Evolutionary conservation across 2,113 vertebrate species (phyloP).

Genomic region (Istiophorus platypterus): DNA sequence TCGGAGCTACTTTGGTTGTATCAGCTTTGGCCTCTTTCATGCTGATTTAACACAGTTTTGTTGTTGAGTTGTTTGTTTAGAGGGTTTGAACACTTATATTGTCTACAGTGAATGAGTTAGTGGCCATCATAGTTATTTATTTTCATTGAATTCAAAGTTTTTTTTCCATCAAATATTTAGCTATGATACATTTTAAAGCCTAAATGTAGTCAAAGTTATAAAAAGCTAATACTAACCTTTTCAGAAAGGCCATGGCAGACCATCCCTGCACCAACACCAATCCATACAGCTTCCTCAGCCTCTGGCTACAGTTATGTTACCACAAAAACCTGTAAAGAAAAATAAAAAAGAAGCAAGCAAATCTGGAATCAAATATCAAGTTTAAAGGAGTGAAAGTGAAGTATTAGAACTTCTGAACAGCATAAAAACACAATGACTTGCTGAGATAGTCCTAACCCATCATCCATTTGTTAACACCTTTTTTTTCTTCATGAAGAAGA

Average conservation of each 20-base stretch:
- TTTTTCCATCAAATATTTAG: neutral
- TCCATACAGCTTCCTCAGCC: neutral
- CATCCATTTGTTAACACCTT: neutral
- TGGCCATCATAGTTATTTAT: neutral
- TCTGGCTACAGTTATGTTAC: neutral
- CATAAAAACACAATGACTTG: neutral
- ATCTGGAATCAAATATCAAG: neutral
- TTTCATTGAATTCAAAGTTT: neutral
- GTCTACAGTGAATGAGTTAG: neutral
- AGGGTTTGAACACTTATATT: neutral
- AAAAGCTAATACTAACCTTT: neutral
- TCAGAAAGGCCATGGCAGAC: neutral
- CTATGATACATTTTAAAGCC: neutral
- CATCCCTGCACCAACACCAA: neutral
- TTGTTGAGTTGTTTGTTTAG: conserved; percentile 21
- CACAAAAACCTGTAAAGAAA: neutral
- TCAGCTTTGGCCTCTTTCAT: conserved; percentile 18
- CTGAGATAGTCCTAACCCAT: too few species aligned
- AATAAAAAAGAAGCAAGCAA: neutral
- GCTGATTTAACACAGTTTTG: conserved; percentile 40
- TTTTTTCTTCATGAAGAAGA: too few species aligned
- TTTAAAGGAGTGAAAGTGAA: neutral
- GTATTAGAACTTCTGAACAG: neutral
- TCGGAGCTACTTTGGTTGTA: conserved; percentile 43
- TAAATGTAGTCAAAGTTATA: neutral